Base-by-base conservation (phyloP, 2,888 invertebrate species). In the Xylota sylvarum region DNA sequence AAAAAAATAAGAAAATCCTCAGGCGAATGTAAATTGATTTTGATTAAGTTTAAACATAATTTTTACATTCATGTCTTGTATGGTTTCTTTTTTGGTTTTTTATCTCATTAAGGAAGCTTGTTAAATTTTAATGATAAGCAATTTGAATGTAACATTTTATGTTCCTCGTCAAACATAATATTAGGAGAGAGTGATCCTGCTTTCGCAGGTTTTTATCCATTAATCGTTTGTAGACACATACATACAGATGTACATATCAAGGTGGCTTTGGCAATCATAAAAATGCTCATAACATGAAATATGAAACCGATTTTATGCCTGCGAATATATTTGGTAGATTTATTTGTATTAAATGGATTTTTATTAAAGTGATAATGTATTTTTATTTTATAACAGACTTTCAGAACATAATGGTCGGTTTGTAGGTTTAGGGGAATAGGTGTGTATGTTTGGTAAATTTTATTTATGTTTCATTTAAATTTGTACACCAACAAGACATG, bases 181-280 rank as follows among this genome's bases (percentile, higher is more conserved):
- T 7, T 0, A 7, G 27, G 27, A 23, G n/a, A 10, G 55, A 30
- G 3, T 23, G 35, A 5, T 35, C 7, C 12, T 35, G 55, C 30
- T 14, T 55, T 55, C 30, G n/a, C 14, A 23, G 50, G 12, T 4
- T 4, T 23, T 23, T 55, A 55, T 55, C 14, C 30, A 55, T 55
- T 55, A 14, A 55, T 55, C 32, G 30, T 30, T 32, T n/a, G 12
- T 7, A 52, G n/a, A 55, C 32, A 55, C n/a, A n/a, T 4, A 27
- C n/a, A n/a, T n/a, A n/a, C n/a, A n/a, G n/a, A n/a, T n/a, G n/a
- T n/a, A n/a, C n/a, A n/a, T 32, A 7, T 10, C 10, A 55, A 14
- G 55, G 30, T 30, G 30, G 50, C 14, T 55, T 32, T 30, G 30
- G n/a, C 30, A 32, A 0, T 32, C 55, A 32, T 55, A 55, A 55